Evolutionary conservation across 1,140 invertebrate species (phyloP), one percentile per base, ranked within the genome.

Genomic region (Doryteuthis pealeii): DNA sequence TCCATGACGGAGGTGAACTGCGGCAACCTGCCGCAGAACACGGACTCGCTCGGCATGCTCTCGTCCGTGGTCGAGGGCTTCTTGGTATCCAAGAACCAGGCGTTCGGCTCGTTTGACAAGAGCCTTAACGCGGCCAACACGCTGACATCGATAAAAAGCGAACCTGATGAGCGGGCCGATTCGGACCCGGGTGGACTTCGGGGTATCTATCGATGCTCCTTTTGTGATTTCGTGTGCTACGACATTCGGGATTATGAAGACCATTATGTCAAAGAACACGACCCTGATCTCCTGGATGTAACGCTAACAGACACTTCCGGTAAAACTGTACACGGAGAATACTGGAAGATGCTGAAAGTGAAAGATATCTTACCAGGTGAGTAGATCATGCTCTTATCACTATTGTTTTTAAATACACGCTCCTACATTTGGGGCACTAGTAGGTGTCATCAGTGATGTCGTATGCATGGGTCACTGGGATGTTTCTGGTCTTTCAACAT

Each of bases 321-420:
- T 1, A 62, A 66, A 18, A 43, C 58, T 30, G 66, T 68, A 15
- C 76, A 75, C 33, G 79, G 77, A 70, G 83, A 84, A 70, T 76
- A 77, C 31, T 83, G 81, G 83, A 84, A 82, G 69, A 78, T 84
- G 22, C 74, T 76, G 33, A 83, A 79, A 77, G 80, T 84, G 26
- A 80, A 80, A 67, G 81, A 83, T 74, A 58, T 78, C 14, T 66
- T 84, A 18, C 76, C 80, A 80, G 79, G 83, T 83, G 74, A 32
- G 71, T 70, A 65, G 15, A 26, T 65, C 1, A 18, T 69, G 4
- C 3, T 10, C 35, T 40, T 40, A n/a, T 40, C 35, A 40, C 35
- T n/a, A n/a, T n/a, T n/a, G 14, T 18, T 54, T n/a, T 14, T n/a
- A n/a, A n/a, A n/a, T n/a, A n/a, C n/a, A n/a, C n/a, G n/a, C n/a